These are phyloP conservation scores for Hippopotamyrus pictus DNA, from an alignment of 2,797 vertebrate genomes.

Conservation along the genomic window DNA sequence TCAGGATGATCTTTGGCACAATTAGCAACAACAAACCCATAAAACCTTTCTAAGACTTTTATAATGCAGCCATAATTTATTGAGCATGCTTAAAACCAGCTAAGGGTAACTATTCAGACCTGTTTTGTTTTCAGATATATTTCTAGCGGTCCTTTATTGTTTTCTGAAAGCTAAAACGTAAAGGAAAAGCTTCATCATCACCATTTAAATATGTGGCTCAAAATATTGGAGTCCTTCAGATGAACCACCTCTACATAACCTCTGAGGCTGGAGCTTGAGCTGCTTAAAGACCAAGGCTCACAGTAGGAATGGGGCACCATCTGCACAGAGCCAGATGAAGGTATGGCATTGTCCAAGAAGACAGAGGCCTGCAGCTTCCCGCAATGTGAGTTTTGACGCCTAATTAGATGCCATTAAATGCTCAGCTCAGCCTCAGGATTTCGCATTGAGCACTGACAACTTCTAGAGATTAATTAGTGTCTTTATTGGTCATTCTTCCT, in stretches of 20 bases:
- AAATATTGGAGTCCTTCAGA: conserved; percentile 35
- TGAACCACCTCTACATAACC: conserved; percentile 41
- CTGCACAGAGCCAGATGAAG: conserved; percentile 36
- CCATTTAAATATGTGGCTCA: conserved; percentile 29
- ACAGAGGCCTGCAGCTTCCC: conserved; percentile 31
- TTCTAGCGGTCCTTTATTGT: background rate
- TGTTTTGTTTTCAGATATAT: background rate
- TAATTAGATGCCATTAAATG: conserved; percentile 30
- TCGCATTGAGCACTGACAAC: conserved; percentile 12
- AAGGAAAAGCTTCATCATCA: background rate
- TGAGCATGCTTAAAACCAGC: background rate
- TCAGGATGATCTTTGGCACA: background rate
- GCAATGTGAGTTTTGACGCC: conserved; percentile 29
- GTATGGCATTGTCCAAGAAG: conserved; percentile 28
- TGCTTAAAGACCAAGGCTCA: conserved; percentile 30
- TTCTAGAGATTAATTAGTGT: conserved; percentile 8
- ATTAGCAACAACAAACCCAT: background rate
- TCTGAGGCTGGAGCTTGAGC: conserved; percentile 27
- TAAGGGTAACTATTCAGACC: background rate
- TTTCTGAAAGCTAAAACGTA: background rate
- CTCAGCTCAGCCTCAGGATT: background rate
- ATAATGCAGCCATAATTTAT: background rate
- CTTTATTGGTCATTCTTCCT: background rate
- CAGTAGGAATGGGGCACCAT: conserved; percentile 42
- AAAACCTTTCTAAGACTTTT: background rate